Evolutionary conservation across 2,888 invertebrate species (phyloP), one percentile per base, ranked within the genome.

Genomic region (Eledona agricola): DNA sequence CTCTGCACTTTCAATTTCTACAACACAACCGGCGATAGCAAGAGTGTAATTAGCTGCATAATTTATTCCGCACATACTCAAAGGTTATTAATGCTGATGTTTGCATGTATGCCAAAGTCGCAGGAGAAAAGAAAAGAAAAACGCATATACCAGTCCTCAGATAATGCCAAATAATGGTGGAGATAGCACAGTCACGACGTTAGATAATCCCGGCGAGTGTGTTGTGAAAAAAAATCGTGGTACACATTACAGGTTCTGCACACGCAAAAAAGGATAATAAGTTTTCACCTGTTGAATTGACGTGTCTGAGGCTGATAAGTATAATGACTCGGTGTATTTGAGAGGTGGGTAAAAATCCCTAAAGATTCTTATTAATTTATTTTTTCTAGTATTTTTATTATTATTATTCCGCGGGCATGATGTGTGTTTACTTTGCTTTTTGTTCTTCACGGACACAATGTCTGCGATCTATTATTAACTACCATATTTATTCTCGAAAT

Each of bases 1-100:
- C 40, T 40, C 28, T 40, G 40, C 40, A 40, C 40, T 40, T 40
- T 40, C 40, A 40, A 40, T 40, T 40, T 40, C 40, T 28, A 40
- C 40, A 40, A 23, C 23, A 22, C 25, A 22, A 19, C 22, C n/a
- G 28, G 28, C 26, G 26, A 26, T 40, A 40, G 28, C 45, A 34
- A 58, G 58, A 63, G 56, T 60, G 57, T 63, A 64, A 64, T 64
- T 63, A 64, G 59, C 52, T 46, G 38, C 26, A 55, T 62, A 63
- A 63, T 60, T 59, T 64, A 64, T 64, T 62, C 64, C 29, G 47
- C 55, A 47, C 58, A 55, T 58, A 57, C 51, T 59, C 55, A 50
- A 59, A 61, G 58, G 64, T 64, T 64, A 62, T 64, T 64, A 63
- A 63, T 61, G 64, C 60, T 60, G 61, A 63, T 62, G 60, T 64